phyloP scores from a whole-genome alignment of 2,888 invertebrate species.

The Lochmaea capreae region DNA sequence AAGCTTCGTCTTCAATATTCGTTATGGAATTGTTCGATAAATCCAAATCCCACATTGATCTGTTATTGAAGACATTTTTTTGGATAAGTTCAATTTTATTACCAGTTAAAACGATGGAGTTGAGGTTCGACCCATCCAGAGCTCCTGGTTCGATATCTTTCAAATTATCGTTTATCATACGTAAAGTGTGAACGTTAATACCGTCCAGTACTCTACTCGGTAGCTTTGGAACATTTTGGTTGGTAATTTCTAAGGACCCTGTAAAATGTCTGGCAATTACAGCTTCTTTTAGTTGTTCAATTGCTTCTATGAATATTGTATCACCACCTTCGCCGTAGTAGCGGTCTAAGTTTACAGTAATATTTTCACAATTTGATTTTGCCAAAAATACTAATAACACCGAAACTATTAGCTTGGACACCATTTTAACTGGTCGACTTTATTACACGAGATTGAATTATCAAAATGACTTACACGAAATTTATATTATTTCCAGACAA shows the following conservation, averaged over 20 bases:
- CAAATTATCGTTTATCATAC: background rate
- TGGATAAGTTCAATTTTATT: background rate
- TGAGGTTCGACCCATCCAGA: background rate
- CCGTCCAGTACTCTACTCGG: background rate
- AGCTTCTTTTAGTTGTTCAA: background rate
- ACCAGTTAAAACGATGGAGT: background rate
- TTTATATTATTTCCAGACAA: too few species aligned
- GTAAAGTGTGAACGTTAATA: background rate
- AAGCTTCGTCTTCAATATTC: background rate
- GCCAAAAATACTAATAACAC: background rate
- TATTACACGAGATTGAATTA: too few species aligned
- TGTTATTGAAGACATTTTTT: background rate
- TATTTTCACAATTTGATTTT: background rate
- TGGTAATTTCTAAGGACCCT: background rate
- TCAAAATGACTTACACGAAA: too few species aligned
- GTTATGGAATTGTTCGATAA: background rate
- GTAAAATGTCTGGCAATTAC: background rate
- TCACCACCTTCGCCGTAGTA: background rate
- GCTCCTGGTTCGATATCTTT: background rate
- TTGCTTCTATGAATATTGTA: background rate
- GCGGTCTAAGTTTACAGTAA: background rate
- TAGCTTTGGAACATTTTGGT: background rate
- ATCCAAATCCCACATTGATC: background rate
- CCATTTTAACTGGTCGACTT: too few species aligned
- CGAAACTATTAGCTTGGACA: too few species aligned